A percentile compares a stretch with the other conserved stretches of the same genome.
phyloP scores from a whole-genome alignment of 1,140 invertebrate genomes.

The Cydia amplana region DNA sequence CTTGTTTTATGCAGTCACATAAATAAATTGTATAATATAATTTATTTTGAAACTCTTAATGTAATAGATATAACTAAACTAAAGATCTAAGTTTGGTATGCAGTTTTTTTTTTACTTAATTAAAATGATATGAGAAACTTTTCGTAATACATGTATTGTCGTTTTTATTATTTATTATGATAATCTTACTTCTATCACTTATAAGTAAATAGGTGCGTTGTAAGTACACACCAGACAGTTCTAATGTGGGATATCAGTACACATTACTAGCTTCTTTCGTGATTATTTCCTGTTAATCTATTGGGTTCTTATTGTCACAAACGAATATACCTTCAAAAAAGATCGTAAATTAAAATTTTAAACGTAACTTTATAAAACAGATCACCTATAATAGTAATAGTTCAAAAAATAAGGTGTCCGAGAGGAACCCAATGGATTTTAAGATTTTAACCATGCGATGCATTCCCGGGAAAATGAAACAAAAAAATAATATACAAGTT shows the following conservation, averaged over 20 bases:
- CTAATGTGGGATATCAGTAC: neutral
- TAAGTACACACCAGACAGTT: neutral
- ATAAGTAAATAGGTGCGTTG: conserved; percentile 40
- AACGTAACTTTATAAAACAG: neutral
- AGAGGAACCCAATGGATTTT: no score
- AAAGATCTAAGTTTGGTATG: neutral
- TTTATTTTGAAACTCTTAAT: neutral
- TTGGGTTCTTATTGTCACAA: conserved; percentile 4
- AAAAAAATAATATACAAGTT: no score
- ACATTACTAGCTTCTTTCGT: neutral
- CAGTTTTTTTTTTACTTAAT: conserved; percentile 36
- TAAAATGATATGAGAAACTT: conserved; percentile 62
- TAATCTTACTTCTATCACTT: conserved; percentile 52
- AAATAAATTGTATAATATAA: neutral
- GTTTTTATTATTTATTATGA: conserved; percentile 58
- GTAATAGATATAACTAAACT: conserved; percentile 2
- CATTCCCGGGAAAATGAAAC: no score
- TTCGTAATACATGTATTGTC: conserved; percentile 73
- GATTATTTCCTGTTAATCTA: conserved; percentile 1
- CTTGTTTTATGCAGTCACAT: neutral
- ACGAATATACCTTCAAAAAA: neutral
- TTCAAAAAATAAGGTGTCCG: neutral
- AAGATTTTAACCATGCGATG: no score
- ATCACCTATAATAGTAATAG: no score
- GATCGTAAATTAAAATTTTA: neutral